These are phyloP conservation scores for Acanthisitta chloris DNA, from an alignment of 2,113 vertebrate species.

Conservation along the genomic window DNA sequence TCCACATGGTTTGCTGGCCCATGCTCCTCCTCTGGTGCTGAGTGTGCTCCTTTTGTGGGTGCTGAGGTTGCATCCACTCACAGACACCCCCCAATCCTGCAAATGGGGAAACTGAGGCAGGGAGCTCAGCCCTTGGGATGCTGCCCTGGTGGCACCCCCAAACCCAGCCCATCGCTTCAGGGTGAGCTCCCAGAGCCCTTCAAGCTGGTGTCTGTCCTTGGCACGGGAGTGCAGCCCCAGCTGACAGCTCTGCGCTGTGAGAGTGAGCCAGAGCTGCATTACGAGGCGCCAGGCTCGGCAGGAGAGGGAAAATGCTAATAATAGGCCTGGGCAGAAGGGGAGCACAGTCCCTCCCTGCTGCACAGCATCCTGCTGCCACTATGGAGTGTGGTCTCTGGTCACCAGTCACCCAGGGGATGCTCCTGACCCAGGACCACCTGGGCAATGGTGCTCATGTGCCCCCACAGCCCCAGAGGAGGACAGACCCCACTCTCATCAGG, in stretches of 20 bases:
- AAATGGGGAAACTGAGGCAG: background rate
- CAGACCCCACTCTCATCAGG: accelerated
- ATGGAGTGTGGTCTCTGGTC: background rate
- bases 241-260: background rate
- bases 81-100: background rate
- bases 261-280: background rate
- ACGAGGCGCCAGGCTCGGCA: background rate
- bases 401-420: accelerated
- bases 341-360: background rate
- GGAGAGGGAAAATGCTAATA: background rate
- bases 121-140: background rate
- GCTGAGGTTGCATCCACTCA: accelerated
- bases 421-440: background rate
- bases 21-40: accelerated
- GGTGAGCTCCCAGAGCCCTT: background rate
- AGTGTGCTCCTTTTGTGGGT: accelerated
- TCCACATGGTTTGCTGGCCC: background rate
- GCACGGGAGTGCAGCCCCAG: background rate
- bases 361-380: background rate
- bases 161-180: accelerated
- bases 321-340: background rate
- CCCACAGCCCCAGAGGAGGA: background rate
- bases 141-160: accelerated
- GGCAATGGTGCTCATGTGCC: background rate
- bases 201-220: accelerated